Percentiles rank a stretch among this genome's conserved stretches.
phyloP scores from a whole-genome alignment of 2,888 invertebrate species.

The Teinopalpus imperialis region DNA sequence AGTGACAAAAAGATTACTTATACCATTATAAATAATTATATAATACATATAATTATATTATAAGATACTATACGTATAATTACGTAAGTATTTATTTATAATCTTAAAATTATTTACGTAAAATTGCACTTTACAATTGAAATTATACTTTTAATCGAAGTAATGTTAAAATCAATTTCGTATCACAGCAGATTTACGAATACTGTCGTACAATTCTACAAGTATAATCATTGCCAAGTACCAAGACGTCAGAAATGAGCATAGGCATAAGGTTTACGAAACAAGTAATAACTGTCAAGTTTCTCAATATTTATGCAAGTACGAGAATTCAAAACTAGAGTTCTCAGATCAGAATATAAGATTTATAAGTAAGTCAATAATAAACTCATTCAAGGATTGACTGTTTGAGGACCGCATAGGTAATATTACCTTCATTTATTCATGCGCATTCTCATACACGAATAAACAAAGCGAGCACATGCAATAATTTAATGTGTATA shows the following conservation, averaged over 20 bases:
- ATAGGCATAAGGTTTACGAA: constrained; percentile 16
- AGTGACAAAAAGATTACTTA: no score
- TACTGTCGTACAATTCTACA: background rate
- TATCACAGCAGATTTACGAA: background rate
- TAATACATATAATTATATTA: no score
- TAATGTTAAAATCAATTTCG: no score
- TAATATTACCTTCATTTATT: constrained; percentile 19
- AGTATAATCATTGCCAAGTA: constrained; percentile 15
- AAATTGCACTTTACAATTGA: no score
- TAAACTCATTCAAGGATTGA: constrained; percentile 15
- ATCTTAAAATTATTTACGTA: no score
- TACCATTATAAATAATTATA: no score
- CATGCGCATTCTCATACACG: constrained; percentile 3
- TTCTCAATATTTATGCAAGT: constrained; percentile 16
- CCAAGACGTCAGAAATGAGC: constrained; percentile 18
- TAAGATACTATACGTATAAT: no score
- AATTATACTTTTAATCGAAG: no score
- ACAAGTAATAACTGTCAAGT: constrained; percentile 24
- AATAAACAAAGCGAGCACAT: background rate
- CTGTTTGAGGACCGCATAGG: constrained; percentile 15
- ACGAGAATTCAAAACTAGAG: constrained; percentile 13
- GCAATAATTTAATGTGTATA: background rate
- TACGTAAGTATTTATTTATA: no score
- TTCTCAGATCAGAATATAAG: constrained; percentile 13
- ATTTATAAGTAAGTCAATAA: constrained; percentile 18